Evolutionary conservation across 2,113 vertebrate genomes (phyloP).

Genomic region (Gallinago paraguaiae): DNA sequence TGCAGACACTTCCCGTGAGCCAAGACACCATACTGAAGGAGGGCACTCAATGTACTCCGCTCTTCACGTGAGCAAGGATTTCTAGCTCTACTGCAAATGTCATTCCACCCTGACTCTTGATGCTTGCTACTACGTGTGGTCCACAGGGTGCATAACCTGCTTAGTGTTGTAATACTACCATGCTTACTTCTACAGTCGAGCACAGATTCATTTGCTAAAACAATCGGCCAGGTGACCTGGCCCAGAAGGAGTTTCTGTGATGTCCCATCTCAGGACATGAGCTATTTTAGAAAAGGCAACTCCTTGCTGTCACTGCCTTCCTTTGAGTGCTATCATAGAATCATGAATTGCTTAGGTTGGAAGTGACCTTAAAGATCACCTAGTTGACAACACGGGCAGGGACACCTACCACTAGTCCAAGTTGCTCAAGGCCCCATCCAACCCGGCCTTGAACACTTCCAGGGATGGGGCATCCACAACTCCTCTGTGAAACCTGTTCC

Average conservation of each 20-base stretch:
- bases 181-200: fast-evolving
- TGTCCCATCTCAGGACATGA: background rate
- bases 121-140: background rate
- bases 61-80: fast-evolving
- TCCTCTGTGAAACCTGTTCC: background rate
- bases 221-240: background rate
- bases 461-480: background rate
- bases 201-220: background rate
- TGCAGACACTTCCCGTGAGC: background rate
- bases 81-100: background rate
- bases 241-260: background rate
- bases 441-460: background rate
- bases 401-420: background rate
- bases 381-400: background rate
- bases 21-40: background rate
- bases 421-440: background rate
- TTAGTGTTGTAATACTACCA: background rate
- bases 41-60: background rate
- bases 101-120: background rate
- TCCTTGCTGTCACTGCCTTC: background rate
- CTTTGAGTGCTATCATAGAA: background rate
- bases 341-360: background rate
- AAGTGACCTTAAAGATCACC: background rate
- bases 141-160: background rate
- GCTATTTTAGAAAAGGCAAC: background rate